Base-by-base conservation (phyloP, 2,113 vertebrate genomes). In the Cryptotis parvus region DNA sequence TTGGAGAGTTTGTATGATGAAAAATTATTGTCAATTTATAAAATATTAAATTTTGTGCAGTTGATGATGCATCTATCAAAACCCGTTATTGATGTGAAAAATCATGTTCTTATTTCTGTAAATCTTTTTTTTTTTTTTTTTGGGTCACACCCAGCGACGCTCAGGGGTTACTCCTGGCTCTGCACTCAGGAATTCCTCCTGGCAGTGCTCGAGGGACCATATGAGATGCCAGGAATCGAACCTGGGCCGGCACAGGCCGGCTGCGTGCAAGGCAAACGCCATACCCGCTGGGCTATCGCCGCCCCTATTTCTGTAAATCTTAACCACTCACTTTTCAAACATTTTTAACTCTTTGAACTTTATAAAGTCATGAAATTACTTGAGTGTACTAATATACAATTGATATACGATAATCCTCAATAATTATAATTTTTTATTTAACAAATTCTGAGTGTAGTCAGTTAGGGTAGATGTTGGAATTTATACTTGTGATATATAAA, bases 391-490 rank as follows among this genome's bases (percentile, higher is more conserved):
- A 11, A 43, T 20, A 65, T 65, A 33, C 6, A 41, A 9, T 68
- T 68, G 15, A 70, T 86, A 1, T 33, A 91, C 79, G 31, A 33
- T 35, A 65, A 33, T 80, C 12, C 20, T 81, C 24, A 58, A 61
- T 90, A 82, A 88, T 90, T 84, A 45, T 37, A 7, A 24, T 79
- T 55, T 24, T 89, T 78, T 3, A 26, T 77, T 70, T 12, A 55
- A 69, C 9, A 66, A 72, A 52, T 77, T 37, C n/a, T 52, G 37
- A 41, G 5, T 74, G 11, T 9, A 35, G 18, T 11, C 83, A 4
- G 41, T 4, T 80, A 8, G 55, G 18, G 55, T 9, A 61, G 16
- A 2, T 43, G 68, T 65, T n/a, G 77, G 26, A 81, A 63, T 12
- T 65, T 73, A 76, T 4, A 49, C 24, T 45, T n/a, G 26, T 93